A percentile compares a stretch with the other conserved stretches of the same genome.
Conservation (phyloP, 2,113 vertebrate species). For the Todiramphus chloris region DNA sequence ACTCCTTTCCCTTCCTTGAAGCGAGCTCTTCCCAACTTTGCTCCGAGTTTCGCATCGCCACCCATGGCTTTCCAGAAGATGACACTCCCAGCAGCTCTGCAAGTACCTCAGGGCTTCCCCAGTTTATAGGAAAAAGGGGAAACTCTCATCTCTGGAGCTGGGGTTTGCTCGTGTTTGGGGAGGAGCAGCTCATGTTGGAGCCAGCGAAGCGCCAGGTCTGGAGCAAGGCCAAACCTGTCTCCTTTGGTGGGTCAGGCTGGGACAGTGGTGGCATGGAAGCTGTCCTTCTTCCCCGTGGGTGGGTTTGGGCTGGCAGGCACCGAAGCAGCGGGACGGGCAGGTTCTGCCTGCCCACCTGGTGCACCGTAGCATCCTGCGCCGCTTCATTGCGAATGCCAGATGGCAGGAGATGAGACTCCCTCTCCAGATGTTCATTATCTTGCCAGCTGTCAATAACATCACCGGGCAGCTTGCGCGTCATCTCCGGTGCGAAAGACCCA, state of each 20-base stretch:
- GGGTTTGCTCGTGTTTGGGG: background rate
- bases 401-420: conserved; percentile 22
- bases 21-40: background rate
- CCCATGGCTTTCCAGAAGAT: background rate
- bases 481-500: background rate
- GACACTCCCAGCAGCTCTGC: rapidly evolving
- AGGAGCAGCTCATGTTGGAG: background rate
- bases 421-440: conserved; percentile 49
- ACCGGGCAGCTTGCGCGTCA: background rate
- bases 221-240: background rate
- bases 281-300: rapidly evolving
- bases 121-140: background rate
- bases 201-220: background rate
- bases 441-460: conserved; percentile 13
- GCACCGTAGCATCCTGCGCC: background rate
- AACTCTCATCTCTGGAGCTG: background rate
- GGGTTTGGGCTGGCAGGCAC: background rate
- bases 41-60: background rate
- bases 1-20: background rate
- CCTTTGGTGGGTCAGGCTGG: background rate
- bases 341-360: rapidly evolving
- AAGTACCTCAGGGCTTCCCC: background rate
- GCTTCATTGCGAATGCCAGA: conserved; percentile 8
- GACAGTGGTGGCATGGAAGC: background rate
- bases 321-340: background rate